Evolutionary conservation across 2,113 vertebrate species (phyloP).

Genomic region (Petromus typicus): DNA sequence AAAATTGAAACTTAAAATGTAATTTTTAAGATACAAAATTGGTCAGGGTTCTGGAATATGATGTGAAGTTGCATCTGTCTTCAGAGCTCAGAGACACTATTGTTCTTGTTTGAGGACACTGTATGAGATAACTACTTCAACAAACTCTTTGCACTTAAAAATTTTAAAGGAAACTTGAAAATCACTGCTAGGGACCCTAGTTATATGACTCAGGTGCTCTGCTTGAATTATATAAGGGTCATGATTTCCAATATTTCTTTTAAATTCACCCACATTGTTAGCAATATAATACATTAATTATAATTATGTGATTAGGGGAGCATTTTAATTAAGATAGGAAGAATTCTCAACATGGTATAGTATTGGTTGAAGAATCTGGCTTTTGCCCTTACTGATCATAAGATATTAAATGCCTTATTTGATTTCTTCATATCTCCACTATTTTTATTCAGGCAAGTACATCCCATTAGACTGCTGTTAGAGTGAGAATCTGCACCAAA

Average conservation of each 20-base stretch:
- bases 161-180: background rate
- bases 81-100: background rate
- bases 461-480: background rate
- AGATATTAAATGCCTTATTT: background rate
- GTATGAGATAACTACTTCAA: background rate
- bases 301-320: background rate
- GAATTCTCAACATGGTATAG: background rate
- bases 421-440: background rate
- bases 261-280: background rate
- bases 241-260: background rate
- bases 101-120: background rate
- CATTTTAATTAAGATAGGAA: background rate
- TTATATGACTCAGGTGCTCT: background rate
- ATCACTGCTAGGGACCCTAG: background rate
- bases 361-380: background rate
- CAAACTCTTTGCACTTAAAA: background rate
- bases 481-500: background rate
- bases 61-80: background rate
- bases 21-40: background rate
- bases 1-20: background rate
- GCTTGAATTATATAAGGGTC: background rate
- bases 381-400: background rate
- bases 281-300: background rate
- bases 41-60: background rate
- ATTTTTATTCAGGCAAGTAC: background rate